phyloP scores from a whole-genome alignment of 2,888 invertebrate species.

The Morpho helenor region DNA sequence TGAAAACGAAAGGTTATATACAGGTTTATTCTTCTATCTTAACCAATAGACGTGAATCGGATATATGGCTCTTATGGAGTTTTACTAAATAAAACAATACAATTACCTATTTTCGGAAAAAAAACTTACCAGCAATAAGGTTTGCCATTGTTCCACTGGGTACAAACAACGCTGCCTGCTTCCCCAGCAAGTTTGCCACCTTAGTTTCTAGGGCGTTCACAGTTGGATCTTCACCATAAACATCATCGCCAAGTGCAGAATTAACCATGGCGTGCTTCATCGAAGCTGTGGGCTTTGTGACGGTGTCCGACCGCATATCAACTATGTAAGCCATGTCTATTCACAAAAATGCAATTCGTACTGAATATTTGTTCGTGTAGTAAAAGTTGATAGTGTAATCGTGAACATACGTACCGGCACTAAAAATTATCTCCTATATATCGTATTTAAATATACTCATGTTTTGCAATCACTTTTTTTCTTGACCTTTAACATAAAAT shows the following conservation, averaged over 20 bases:
- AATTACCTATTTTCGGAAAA: not conserved
- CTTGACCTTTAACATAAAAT: too few species aligned
- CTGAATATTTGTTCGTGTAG: not conserved
- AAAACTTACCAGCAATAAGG: constrained; percentile 87
- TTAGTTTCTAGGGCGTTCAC: constrained; percentile 87
- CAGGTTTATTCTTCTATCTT: too few species aligned
- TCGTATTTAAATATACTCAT: too few species aligned
- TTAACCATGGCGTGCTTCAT: constrained; percentile 94
- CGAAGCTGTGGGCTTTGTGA: constrained; percentile 88
- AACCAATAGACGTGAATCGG: too few species aligned
- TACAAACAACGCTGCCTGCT: constrained; percentile 93
- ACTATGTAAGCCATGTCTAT: constrained; percentile 74
- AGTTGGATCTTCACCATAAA: constrained; percentile 94
- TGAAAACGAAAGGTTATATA: too few species aligned
- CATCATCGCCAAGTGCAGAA: constrained; percentile 95
- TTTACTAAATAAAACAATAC: too few species aligned
- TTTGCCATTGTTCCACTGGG: constrained; percentile 98
- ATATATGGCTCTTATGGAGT: too few species aligned
- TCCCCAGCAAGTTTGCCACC: constrained; percentile 88
- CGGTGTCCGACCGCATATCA: constrained; percentile 95
- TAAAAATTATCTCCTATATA: too few species aligned
- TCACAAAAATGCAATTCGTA: constrained; percentile 6
- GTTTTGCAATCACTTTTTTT: too few species aligned
- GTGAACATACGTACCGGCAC: too few species aligned
- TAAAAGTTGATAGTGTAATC: too few species aligned